Evolutionary conservation across 1,140 invertebrate species (phyloP), one percentile per base, ranked within the genome.

Genomic region (Leptinotarsa undecemlineata): DNA sequence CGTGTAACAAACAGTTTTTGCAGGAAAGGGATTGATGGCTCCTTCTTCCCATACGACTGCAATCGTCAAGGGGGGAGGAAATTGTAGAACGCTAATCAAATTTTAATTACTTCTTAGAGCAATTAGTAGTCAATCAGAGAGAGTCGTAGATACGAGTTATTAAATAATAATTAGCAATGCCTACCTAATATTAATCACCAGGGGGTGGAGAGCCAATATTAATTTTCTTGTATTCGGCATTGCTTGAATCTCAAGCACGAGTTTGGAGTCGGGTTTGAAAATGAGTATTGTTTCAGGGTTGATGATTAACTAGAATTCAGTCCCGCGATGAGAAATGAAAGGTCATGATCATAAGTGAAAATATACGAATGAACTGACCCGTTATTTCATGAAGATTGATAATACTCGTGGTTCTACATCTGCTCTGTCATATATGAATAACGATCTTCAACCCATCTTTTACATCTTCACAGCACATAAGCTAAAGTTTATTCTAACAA

Each of bases 141-240:
- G 77, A 78, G 78, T 79, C 75, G 80, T 76, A 77, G 74, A 78
- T 75, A 76, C 66, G 74, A 76, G 81, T 82, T 82, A 83, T 83
- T 83, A 83, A 83, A 83, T 81, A 81, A 83, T 83, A 81, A 83
- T 83, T 83, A 81, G 76, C 73, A 75, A 72, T 79, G 79, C 81
- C 77, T 80, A 79, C 76, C 78, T 78, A 77, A 82, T 81, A 81
- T 78, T 78, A 78, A 81, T 82, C 80, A 80, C 78, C 76, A 72
- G 69, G 75, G 73, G 79, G 79, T 79, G 76, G 75, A 73, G 78
- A 80, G 76, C 77, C 75, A 80, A 80, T 79, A 80, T 80, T 80
- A 80, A 80, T 80, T 77, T 73, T 75, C 75, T 76, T 78, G 72
- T 71, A 78, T 60, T 71, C 69, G 51, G 60, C 20, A 71, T 71